Evolutionary conservation across 2,797 vertebrate species (phyloP).

Genomic region (Xenops minutus): DNA sequence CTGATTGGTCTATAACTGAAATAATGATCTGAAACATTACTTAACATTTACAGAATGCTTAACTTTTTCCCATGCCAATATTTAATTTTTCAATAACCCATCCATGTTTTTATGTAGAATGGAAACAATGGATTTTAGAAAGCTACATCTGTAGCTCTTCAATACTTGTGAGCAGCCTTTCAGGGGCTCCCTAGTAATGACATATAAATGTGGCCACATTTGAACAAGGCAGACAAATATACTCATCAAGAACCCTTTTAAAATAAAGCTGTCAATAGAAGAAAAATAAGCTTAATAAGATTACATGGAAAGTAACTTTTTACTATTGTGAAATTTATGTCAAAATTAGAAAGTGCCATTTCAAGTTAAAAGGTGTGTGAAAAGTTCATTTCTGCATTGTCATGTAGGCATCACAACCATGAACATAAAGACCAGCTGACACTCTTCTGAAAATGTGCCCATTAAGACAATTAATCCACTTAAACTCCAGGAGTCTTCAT

Average conservation of each 20-base stretch:
- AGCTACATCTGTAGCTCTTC: not conserved
- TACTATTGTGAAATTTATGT: not conserved
- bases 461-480: not conserved
- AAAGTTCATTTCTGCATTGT: not conserved
- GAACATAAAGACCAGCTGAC: not conserved
- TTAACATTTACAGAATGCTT: not conserved
- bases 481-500: not conserved
- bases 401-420: not conserved
- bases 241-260: not conserved
- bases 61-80: not conserved
- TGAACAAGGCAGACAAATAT: not conserved
- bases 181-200: not conserved
- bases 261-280: not conserved
- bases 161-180: not conserved
- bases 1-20: slow-evolving; percentile 8
- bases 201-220: not conserved
- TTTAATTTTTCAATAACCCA: not conserved
- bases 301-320: not conserved
- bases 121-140: not conserved
- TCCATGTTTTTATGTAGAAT: not conserved
- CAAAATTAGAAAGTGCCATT: not conserved
- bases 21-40: not conserved
- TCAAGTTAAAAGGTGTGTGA: not conserved
- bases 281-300: not conserved
- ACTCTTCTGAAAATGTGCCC: not conserved